Evolutionary conservation across 2,797 vertebrate genomes (phyloP).

Genomic region (Notolabrus celidotus): DNA sequence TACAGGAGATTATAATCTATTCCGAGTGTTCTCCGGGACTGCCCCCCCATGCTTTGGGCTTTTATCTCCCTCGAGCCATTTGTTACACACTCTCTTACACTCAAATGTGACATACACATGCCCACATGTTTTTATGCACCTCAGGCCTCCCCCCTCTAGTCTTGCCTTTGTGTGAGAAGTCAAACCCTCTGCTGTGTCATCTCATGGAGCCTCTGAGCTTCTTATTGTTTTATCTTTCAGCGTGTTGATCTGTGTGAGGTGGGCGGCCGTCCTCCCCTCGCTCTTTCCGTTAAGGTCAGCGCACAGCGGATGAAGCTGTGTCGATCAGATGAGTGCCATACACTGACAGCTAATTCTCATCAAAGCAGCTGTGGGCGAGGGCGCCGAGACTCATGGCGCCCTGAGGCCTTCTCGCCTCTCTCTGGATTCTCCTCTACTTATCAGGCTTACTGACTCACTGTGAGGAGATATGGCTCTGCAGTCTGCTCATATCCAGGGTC

Average conservation of each 20-base stretch:
- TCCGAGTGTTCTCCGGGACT: constrained; percentile 49
- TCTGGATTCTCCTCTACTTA: constrained; percentile 56
- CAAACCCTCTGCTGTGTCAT: constrained; percentile 64
- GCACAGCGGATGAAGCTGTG: constrained; percentile 73
- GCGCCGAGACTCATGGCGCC: constrained; percentile 1
- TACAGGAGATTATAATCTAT: constrained; percentile 62
- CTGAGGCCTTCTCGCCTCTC: constrained; percentile 26
- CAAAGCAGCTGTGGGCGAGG: constrained; percentile 65
- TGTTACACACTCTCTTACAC: constrained; percentile 17
- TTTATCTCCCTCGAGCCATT: constrained; percentile 66
- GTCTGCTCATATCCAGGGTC: constrained; percentile 29
- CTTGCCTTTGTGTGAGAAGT: constrained; percentile 49
- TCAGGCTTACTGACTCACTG: constrained; percentile 41
- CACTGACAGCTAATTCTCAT: constrained; percentile 78
- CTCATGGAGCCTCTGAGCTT: constrained; percentile 53
- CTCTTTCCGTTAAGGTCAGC: constrained; percentile 80
- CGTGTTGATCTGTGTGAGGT: constrained; percentile 62
- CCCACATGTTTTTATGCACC: constrained; percentile 21
- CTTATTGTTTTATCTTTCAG: constrained; percentile 71
- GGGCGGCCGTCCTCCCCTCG: constrained; percentile 51
- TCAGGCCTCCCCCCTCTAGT: constrained; percentile 30
- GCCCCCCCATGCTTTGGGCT: constrained; percentile 37
- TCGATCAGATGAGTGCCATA: constrained; percentile 63
- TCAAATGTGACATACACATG: constrained; percentile 10
- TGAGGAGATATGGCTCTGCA: constrained; percentile 37